phyloP scores from a whole-genome alignment of 2,113 vertebrate genomes.

The Acrocephalus arundinaceus region DNA sequence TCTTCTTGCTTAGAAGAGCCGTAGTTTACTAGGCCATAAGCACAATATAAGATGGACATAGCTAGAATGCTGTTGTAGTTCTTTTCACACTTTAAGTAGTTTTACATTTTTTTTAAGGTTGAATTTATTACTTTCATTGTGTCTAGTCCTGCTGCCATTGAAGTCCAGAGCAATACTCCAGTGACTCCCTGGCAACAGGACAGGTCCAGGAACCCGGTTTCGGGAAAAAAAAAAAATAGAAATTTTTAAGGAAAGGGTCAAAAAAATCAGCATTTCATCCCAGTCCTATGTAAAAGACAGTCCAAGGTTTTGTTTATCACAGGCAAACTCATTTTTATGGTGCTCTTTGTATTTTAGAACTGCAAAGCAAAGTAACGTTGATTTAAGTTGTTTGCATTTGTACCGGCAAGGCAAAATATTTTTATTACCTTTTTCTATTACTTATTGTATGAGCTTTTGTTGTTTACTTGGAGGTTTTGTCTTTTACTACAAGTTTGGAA shows the following conservation, averaged over 20 bases:
- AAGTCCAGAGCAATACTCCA: conserved; percentile 20
- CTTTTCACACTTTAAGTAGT: conserved; percentile 46
- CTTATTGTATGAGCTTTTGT: conserved; percentile 86
- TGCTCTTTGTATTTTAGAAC: conserved; percentile 82
- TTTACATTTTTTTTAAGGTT: conserved; percentile 16
- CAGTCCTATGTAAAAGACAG: conserved; percentile 67
- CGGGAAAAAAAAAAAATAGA: background rate
- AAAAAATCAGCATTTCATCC: conserved; percentile 72
- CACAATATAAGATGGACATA: conserved; percentile 47
- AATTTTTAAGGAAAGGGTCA: conserved; percentile 40
- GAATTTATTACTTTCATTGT: conserved; percentile 38
- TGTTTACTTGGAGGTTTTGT: conserved; percentile 87
- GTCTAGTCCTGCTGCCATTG: conserved; percentile 23
- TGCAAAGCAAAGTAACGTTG: conserved; percentile 78
- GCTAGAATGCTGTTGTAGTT: conserved; percentile 35
- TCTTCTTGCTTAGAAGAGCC: conserved; percentile 48
- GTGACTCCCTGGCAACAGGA: background rate
- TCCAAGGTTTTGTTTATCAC: conserved; percentile 70
- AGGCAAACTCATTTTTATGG: conserved; percentile 79
- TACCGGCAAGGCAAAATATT: conserved; percentile 85
- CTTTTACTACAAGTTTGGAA: conserved; percentile 88
- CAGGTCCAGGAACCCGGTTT: background rate
- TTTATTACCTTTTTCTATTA: conserved; percentile 89
- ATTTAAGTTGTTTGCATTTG: conserved; percentile 85
- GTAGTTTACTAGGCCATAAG: conserved; percentile 63